phyloP scores from a whole-genome alignment of 2,113 vertebrate genomes.

The Paratilapia polleni region DNA sequence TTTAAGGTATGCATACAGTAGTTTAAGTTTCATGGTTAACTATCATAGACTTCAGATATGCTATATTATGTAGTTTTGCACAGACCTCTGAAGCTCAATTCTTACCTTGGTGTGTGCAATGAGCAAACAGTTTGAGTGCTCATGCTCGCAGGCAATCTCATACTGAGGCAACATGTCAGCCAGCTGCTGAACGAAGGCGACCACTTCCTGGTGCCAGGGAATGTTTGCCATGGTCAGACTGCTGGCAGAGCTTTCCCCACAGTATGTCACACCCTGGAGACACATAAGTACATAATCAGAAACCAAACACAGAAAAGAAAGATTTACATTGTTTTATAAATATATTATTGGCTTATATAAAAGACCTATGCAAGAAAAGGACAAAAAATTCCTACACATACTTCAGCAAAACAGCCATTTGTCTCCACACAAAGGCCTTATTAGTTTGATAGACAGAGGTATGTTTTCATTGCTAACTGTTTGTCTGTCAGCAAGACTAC shows the following conservation, averaged over 20 bases:
- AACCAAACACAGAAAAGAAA: not conserved
- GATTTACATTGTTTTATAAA: not conserved
- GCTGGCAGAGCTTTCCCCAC: conserved; percentile 93
- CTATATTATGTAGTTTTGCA: not conserved
- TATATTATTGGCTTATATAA: not conserved
- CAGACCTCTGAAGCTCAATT: not conserved
- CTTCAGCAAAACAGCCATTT: not conserved
- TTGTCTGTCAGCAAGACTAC: accelerated
- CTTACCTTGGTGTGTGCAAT: conserved; percentile 91
- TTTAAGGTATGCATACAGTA: too few species aligned
- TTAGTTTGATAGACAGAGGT: not conserved
- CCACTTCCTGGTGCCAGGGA: conserved; percentile 96
- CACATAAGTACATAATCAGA: not conserved
- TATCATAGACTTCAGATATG: not conserved
- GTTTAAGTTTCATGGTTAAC: not conserved
- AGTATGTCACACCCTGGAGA: conserved; percentile 93
- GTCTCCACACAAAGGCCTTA: not conserved
- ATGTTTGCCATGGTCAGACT: conserved; percentile 96
- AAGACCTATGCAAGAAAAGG: not conserved
- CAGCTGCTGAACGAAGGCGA: conserved; percentile 88
- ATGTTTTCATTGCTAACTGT: not conserved
- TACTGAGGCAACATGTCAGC: conserved; percentile 85
- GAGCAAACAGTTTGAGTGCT: conserved; percentile 95
- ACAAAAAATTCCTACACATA: not conserved
- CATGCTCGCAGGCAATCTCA: conserved; percentile 91